phyloP scores from a whole-genome alignment of 1,140 invertebrate genomes.

The Pseudomyrmex concolor region DNA sequence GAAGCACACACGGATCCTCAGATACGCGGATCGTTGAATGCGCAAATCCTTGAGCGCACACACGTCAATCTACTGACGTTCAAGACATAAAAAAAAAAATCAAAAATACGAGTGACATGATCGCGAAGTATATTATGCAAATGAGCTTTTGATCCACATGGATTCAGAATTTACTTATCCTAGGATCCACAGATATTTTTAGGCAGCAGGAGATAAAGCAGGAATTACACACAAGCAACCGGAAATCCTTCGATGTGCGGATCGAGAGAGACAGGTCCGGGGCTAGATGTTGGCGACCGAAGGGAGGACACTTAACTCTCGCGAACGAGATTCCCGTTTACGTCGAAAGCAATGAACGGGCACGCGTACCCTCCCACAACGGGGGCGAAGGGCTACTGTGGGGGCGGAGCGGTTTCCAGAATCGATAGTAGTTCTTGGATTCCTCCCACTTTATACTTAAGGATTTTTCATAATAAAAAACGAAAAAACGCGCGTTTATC shows the following conservation, averaged over 20 bases:
- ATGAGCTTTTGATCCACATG: conserved; percentile 22
- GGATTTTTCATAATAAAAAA: too few species aligned
- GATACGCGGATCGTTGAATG: neutral
- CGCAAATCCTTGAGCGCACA: too few species aligned
- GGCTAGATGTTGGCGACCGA: conserved; percentile 4
- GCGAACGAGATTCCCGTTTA: conserved; percentile 50
- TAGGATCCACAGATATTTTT: conserved; percentile 3
- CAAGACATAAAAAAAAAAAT: conserved; percentile 1
- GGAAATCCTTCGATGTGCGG: conserved; percentile 14
- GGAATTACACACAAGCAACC: conserved; percentile 48
- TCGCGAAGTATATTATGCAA: neutral
- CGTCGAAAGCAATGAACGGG: conserved; percentile 48
- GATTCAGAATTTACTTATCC: conserved; percentile 35
- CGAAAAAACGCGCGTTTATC: neutral
- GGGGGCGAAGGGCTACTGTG: conserved; percentile 47
- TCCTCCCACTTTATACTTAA: conserved; percentile 68
- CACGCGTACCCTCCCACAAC: conserved; percentile 55
- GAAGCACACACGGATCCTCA: neutral
- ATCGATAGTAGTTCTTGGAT: conserved; percentile 69
- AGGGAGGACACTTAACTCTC: conserved; percentile 47
- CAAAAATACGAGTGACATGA: neutral
- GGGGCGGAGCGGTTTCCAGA: conserved; percentile 68
- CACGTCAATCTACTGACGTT: neutral
- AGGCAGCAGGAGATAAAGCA: conserved; percentile 16
- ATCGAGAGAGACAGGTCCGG: conserved; percentile 5